These are phyloP conservation scores for Cerastoderma edule DNA, from an alignment of 2,888 invertebrate genomes.

Conservation along the genomic window DNA sequence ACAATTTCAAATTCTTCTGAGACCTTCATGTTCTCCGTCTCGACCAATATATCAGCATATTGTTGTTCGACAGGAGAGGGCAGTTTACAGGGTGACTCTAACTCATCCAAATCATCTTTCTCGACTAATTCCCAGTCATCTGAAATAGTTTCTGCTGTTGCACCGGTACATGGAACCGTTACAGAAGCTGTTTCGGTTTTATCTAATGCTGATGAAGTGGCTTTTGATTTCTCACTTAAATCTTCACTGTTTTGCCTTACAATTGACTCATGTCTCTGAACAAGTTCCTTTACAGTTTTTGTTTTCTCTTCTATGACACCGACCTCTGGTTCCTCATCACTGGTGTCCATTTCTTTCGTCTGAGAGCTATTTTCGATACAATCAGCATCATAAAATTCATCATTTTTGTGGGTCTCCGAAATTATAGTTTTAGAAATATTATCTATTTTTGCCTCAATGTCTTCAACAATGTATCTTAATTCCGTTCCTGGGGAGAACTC, in stretches of 20 bases:
- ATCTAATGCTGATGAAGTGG: slow-evolving; percentile 11
- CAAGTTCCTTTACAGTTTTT: slow-evolving; percentile 48
- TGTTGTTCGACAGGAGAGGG: slow-evolving; percentile 54
- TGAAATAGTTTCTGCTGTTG: slow-evolving; percentile 37
- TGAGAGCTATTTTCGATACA: too few species aligned
- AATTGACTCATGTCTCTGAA: slow-evolving; percentile 53
- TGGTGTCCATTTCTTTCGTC: slow-evolving; percentile 11
- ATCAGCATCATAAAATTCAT: neutral
- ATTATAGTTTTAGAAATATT: slow-evolving; percentile 51
- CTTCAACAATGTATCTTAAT: slow-evolving; percentile 62
- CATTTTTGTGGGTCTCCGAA: slow-evolving; percentile 19
- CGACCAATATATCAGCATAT: slow-evolving; percentile 32
- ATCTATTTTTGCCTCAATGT: slow-evolving; percentile 64
- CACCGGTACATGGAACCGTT: neutral
- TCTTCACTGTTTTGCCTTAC: slow-evolving; percentile 48
- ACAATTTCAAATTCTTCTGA: too few species aligned
- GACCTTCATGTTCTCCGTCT: slow-evolving; percentile 9
- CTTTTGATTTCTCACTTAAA: slow-evolving; percentile 15
- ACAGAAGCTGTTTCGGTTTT: neutral
- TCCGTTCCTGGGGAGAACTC: slow-evolving; percentile 54
- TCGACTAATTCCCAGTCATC: slow-evolving; percentile 73
- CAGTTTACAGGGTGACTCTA: slow-evolving; percentile 53
- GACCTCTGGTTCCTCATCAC: slow-evolving; percentile 39
- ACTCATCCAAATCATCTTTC: slow-evolving; percentile 52
- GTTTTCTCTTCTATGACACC: slow-evolving; percentile 38